Evolutionary conservation across 37 sponge, comb jelly and placozoan genomes (phyloP).

Genomic region (Oopsacas minuta): DNA sequence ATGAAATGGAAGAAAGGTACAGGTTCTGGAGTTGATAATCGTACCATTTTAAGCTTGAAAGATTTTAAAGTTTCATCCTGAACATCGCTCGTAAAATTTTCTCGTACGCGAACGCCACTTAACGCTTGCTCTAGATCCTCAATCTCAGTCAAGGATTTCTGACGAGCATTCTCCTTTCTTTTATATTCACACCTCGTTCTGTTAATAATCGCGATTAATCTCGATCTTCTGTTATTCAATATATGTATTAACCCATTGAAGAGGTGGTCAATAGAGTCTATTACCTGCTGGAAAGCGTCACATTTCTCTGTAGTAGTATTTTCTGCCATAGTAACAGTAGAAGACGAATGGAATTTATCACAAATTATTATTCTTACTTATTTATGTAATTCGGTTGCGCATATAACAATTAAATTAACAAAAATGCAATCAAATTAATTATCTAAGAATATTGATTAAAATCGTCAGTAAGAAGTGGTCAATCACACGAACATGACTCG

Average conservation of each 20-base stretch:
- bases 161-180: neutral
- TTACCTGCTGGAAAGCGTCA: neutral
- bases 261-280: neutral
- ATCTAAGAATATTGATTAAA: no score
- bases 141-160: neutral
- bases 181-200: neutral
- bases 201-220: neutral
- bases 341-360: no score
- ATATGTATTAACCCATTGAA: neutral
- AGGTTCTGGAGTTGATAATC: neutral
- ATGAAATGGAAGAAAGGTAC: slow-evolving; percentile 1
- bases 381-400: no score
- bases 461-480: no score
- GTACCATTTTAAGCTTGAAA: neutral
- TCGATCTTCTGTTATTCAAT: neutral
- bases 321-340: neutral
- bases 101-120: neutral
- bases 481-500: no score
- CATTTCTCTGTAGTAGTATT: neutral
- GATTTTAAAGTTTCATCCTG: neutral
- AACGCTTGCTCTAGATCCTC: neutral
- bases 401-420: no score
- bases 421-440: no score
- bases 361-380: no score
- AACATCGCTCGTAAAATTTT: neutral